These are phyloP conservation scores for Lymantria monacha DNA, from an alignment of 2,888 invertebrate genomes.

Conservation along the genomic window DNA sequence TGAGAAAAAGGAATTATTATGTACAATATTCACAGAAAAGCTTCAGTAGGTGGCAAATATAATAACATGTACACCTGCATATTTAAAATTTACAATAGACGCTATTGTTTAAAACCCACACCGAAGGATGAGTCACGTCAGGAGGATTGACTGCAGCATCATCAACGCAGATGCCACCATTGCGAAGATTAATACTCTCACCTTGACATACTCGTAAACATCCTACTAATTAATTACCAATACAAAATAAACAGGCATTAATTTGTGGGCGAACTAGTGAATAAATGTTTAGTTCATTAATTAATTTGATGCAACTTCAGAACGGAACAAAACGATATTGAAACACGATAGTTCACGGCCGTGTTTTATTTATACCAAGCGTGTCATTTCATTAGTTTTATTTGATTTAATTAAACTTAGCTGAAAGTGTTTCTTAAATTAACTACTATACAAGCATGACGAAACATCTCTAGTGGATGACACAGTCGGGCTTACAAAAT, in stretches of 20 bases:
- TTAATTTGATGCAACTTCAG: slow-evolving; percentile 11
- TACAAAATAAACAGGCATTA: slow-evolving; percentile 28
- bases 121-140: slow-evolving; percentile 29
- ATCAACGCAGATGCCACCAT: slow-evolving; percentile 3
- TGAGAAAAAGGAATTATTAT: too few species aligned
- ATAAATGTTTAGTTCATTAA: slow-evolving; percentile 22
- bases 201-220: slow-evolving; percentile 34
- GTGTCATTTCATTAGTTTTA: neutral
- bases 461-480: too few species aligned
- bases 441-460: too few species aligned
- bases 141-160: neutral
- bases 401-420: neutral
- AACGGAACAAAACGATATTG: slow-evolving; percentile 10
- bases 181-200: slow-evolving; percentile 22
- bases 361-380: slow-evolving; percentile 8
- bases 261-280: slow-evolving; percentile 14
- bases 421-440: too few species aligned
- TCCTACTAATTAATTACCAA: slow-evolving; percentile 26
- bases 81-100: slow-evolving; percentile 21
- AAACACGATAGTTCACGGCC: slow-evolving; percentile 25
- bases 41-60: slow-evolving; percentile 13
- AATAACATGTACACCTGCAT: slow-evolving; percentile 27
- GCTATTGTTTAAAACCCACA: slow-evolving; percentile 28
- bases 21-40: too few species aligned
- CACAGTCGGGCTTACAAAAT: too few species aligned